Evolutionary conservation across 2,888 invertebrate genomes (phyloP).

Genomic region (Cephonodes hylas): DNA sequence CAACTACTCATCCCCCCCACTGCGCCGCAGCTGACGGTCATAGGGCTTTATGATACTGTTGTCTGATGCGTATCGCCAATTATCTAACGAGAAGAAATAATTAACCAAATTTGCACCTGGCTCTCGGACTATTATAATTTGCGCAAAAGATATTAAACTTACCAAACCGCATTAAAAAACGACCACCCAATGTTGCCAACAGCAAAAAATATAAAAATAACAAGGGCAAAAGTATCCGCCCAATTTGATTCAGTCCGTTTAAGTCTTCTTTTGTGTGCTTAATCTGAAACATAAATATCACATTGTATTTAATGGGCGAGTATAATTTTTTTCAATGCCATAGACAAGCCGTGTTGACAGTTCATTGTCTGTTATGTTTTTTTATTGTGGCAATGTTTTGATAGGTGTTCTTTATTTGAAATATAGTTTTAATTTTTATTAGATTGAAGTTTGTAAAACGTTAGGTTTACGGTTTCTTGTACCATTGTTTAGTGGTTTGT

Average conservation of each 20-base stretch:
- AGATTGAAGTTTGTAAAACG: too few relatives aligned
- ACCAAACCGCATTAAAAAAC: constrained; percentile 9
- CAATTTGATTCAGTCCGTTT: constrained; percentile 43
- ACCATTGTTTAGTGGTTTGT: too few relatives aligned
- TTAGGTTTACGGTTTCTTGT: too few relatives aligned
- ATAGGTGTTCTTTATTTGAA: constrained; percentile 11
- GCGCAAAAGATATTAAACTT: neutral
- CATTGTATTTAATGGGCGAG: constrained; percentile 31
- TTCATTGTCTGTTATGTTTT: constrained; percentile 18
- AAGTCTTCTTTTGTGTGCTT: constrained; percentile 36
- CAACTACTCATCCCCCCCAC: too few relatives aligned
- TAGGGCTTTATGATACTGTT: too few relatives aligned
- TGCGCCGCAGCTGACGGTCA: too few relatives aligned
- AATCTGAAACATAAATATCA: constrained; percentile 43
- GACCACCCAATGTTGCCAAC: constrained; percentile 34
- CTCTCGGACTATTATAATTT: too few relatives aligned
- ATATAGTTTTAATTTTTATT: constrained; percentile 9
- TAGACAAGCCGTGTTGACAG: constrained; percentile 18
- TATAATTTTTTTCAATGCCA: constrained; percentile 27
- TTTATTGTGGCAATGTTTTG: constrained; percentile 1
- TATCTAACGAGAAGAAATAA: neutral
- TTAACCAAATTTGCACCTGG: neutral
- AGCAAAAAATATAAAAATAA: constrained; percentile 29
- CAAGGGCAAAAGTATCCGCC: constrained; percentile 34
- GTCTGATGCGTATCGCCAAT: too few relatives aligned